Evolutionary conservation across 2,888 invertebrate genomes (phyloP).

Genomic region (Crepidodera aurea): DNA sequence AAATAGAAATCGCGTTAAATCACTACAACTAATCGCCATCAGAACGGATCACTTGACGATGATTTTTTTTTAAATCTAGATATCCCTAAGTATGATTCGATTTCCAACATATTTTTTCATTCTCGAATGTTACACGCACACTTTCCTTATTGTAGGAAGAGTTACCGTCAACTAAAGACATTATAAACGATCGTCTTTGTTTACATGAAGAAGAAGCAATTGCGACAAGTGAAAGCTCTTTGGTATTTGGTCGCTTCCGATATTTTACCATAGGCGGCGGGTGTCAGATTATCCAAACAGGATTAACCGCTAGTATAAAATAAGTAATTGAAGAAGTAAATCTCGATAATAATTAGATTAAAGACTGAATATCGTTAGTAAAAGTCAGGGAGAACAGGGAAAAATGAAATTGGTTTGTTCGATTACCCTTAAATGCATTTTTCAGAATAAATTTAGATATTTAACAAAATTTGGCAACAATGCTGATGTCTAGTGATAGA

Average conservation of each 20-base stretch:
- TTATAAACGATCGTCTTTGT: constrained; percentile 37
- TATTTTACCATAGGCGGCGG: constrained; percentile 1
- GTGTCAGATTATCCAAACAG: too few species aligned
- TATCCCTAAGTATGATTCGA: constrained; percentile 14
- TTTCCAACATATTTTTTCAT: constrained; percentile 24
- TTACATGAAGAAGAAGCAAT: constrained; percentile 45
- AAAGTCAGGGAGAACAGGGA: too few species aligned
- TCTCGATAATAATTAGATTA: too few species aligned
- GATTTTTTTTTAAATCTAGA: constrained; percentile 18
- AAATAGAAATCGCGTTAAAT: constrained; percentile 38
- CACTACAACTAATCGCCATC: constrained; percentile 49
- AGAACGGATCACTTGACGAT: constrained; percentile 48
- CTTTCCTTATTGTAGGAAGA: constrained; percentile 53
- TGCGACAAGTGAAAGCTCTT: constrained; percentile 54
- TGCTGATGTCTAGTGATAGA: too few species aligned
- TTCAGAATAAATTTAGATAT: too few species aligned
- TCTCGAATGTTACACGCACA: not conserved
- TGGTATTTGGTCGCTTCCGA: constrained; percentile 22
- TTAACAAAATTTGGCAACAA: too few species aligned
- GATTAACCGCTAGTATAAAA: too few species aligned
- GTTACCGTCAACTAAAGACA: constrained; percentile 48
- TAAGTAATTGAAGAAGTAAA: too few species aligned
- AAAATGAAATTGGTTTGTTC: too few species aligned
- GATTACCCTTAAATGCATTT: too few species aligned
- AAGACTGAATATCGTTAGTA: too few species aligned